Base-by-base conservation (phyloP, 2,113 vertebrate genomes). In the Calyptomena viridis region DNA sequence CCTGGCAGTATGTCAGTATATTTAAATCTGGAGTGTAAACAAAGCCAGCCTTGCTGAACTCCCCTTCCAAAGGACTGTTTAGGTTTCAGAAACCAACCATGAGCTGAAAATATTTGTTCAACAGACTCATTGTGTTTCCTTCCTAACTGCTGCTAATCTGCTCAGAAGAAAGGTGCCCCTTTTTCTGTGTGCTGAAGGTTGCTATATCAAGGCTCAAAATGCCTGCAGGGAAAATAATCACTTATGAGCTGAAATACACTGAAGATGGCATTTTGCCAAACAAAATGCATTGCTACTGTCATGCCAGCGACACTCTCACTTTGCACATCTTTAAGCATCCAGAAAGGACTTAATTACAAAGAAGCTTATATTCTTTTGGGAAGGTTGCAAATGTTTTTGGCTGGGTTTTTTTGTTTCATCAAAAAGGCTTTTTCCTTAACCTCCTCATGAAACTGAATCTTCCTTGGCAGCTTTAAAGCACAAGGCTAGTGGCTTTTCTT, bases 311-410 rank as follows among this genome's bases (percentile, higher is more conserved):
- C 68, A 42, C 69, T 91, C 46, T 78, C 37, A 21, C 52, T 93
- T 86, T 90, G 74, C 81, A 89, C 17, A 19, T 92, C 58, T 93
- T 85, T 67, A 89, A 85, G 64, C 39, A 56, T 84, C 58, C 77
- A 88, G 69, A 79, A 90, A 76, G 27, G 30, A 52, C 83, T 94
- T 94, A 93, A 92, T 94, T 92, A 92, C 42, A 49, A 83, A 80
- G 44, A 5, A 30, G 40, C 23, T 87, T 39, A 17, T 92, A 81
- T 50, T 58, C 81, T 90, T 42, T 33, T 81, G 83, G 17, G 47
- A 31, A 94, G n/a, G 10, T 52, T 88, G 63, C 40, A 72, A 80
- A n/a, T 49, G 30, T 20, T 89, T 40, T 89, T 79, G 59, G 21
- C 24, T 84, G 22, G 9, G 0, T 27, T 79, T 82, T 82, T 69